Evolutionary conservation across 1,140 invertebrate genomes (phyloP).

Genomic region (Sinonovacula constricta): DNA sequence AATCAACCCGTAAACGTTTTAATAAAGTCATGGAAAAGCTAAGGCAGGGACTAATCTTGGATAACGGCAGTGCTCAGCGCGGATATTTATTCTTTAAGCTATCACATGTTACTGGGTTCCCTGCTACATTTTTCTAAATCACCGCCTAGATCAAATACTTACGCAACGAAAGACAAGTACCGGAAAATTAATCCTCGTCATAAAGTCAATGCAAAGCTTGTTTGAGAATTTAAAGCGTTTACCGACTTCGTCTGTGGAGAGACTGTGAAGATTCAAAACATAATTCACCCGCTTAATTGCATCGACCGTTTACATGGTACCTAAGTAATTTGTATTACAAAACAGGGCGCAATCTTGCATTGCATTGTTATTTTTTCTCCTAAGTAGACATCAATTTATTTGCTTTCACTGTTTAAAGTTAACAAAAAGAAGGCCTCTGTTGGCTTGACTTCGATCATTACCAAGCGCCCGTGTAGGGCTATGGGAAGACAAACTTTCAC

Average conservation of each 20-base stretch:
- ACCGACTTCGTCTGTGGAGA: slow-evolving; percentile 16
- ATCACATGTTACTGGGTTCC: slow-evolving; percentile 37
- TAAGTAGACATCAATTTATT: not conserved
- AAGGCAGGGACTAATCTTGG: slow-evolving; percentile 40
- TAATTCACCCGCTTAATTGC: slow-evolving; percentile 48
- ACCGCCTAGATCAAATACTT: slow-evolving; percentile 47
- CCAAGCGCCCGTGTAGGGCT: not conserved
- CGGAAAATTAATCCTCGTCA: slow-evolving; percentile 40
- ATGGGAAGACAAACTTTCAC: not conserved
- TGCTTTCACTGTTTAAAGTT: slow-evolving; percentile 18
- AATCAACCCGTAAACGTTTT: slow-evolving; percentile 43
- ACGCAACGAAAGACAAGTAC: slow-evolving; percentile 25
- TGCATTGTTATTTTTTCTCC: slow-evolving; percentile 3
- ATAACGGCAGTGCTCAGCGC: slow-evolving; percentile 21
- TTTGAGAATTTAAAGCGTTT: slow-evolving; percentile 50
- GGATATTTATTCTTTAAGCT: slow-evolving; percentile 33
- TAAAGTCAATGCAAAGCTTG: slow-evolving; percentile 50
- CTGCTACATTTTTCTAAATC: slow-evolving; percentile 14
- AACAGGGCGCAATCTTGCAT: slow-evolving; percentile 12
- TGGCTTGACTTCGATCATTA: not conserved
- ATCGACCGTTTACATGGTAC: slow-evolving; percentile 41
- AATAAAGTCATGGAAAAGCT: slow-evolving; percentile 53
- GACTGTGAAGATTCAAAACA: slow-evolving; percentile 33
- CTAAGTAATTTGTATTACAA: slow-evolving; percentile 29
- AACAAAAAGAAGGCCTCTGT: not conserved